Conservation (phyloP, 2,113 vertebrate species). For the Neomonachus schauinslandi region DNA sequence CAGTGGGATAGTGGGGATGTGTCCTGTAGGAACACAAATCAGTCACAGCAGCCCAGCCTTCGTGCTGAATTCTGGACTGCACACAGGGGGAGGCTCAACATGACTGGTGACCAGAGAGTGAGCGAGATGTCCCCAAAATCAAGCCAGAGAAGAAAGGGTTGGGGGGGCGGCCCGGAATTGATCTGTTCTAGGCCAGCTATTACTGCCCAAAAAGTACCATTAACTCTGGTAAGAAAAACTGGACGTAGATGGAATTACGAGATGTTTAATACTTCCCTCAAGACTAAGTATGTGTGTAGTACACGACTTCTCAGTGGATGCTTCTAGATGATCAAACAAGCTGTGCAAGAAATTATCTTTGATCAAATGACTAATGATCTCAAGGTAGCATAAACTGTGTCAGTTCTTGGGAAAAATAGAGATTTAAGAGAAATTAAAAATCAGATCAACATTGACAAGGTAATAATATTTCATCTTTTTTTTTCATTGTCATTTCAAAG, state of each 20-base stretch:
- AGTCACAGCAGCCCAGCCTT: not conserved
- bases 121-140: not conserved
- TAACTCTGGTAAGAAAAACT: not conserved
- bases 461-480: slow-evolving; percentile 4
- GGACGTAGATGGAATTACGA: not conserved
- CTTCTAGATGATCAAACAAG: not conserved
- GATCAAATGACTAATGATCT: not conserved
- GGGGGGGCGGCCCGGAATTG: rapidly evolving
- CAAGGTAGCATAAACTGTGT: not conserved
- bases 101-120: not conserved
- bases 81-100: not conserved
- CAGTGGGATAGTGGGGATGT: not conserved
- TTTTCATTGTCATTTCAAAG: not conserved
- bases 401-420: not conserved
- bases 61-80: not conserved
- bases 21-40: not conserved
- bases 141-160: not conserved
- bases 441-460: not conserved
- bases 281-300: not conserved
- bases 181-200: not conserved
- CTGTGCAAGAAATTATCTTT: not conserved
- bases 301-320: not conserved
- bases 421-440: slow-evolving; percentile 49
- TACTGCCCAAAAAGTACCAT: not conserved
- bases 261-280: not conserved